Base-by-base conservation (phyloP, 2,888 invertebrate genomes). In the Noctua janthe region DNA sequence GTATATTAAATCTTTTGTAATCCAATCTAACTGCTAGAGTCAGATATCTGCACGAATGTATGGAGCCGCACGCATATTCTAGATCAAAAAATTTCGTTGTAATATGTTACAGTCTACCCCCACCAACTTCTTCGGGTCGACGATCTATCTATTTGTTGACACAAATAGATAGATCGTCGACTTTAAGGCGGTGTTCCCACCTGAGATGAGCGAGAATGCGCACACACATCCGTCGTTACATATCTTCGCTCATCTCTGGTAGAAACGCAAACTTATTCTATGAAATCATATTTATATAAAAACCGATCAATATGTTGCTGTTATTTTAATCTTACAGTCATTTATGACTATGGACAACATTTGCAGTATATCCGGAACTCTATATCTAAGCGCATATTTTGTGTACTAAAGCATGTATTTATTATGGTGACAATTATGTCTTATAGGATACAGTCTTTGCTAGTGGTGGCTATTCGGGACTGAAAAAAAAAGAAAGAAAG, bases 391-490 rank as follows among this genome's bases (percentile, higher is more conserved):
- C 35, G 66, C 66, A 7, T 39, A 66, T 39, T 39, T 66, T 66
- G 39, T 39, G 66, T 66, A 66, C 11, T 20, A 66, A 1, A 39
- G 20, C 74, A 67, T 76, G 51, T 54, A 64, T 74, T 13, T 73
- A 51, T n/a, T 78, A 74, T 49, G 39, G 67, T 54, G 71, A 75
- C 80, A 77, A 80, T 75, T 71, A 75, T 80, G 64, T 74, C 39
- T 17, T 71, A 29, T 71, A 80, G 39, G 13, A 73, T 74, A 71
- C 62, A 67, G 69, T 83, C 71, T 74, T 72, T 77, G 71, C 71
- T 72, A 74, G 74, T 56, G 78, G 83, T 83, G 75, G 78, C 89
- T 90, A 91, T 84, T 87, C 78, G 76, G 76, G 80, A 74, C 29
- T 29, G 29, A 29, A 29, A 29, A 29, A 29, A 29, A 29, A 29